Evolutionary conservation across 1,140 invertebrate genomes (phyloP), one percentile per base, ranked within the genome.

Genomic region (Planococcus citri): DNA sequence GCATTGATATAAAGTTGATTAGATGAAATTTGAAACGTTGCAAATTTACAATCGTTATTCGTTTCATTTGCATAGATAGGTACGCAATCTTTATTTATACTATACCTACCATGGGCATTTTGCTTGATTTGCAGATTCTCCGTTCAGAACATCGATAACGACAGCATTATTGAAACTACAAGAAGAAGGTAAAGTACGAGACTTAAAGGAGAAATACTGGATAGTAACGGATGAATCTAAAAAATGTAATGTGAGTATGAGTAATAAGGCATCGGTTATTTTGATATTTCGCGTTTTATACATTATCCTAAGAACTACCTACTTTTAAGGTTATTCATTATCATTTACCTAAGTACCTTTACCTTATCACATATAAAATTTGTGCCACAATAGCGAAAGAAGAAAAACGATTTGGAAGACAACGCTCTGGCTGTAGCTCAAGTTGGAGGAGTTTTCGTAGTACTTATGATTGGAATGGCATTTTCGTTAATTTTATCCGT

Each of bases 391-490:
- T 69, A 2, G 87, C 88, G 90, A 73, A 89, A 91, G 73, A 25
- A 91, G 91, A 78, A 88, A 87, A 24, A 89, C 87, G 72, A 90
- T 51, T 24, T 88, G 71, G 86, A 89, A 1, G 89, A 89, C 27
- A 91, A 91, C 78, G 89, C 91, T 80, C 79, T 92, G 69, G 91
- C 91, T 12, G 80, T 97, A 72, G 90, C 90, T 10, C 95, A 96
- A 77, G 92, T 97, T 41, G 93, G 94, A 68, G 94, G 95, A 3
- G 94, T 97, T 1, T 98, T 97, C 78, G 91, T 97, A 0, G 93
- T 97, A 0, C 83, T 98, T 20, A 89, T 95, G 82, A 90, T 89
- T 27, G 92, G 92, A 3, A 92, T 92, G 87, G 88, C 88, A 8
- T 86, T 92, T 21, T 90, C 91, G 1, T 91, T 90, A 75, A 87